phyloP scores from a whole-genome alignment of 1,140 invertebrate genomes.

The Pseudachorutes palmiensis region DNA sequence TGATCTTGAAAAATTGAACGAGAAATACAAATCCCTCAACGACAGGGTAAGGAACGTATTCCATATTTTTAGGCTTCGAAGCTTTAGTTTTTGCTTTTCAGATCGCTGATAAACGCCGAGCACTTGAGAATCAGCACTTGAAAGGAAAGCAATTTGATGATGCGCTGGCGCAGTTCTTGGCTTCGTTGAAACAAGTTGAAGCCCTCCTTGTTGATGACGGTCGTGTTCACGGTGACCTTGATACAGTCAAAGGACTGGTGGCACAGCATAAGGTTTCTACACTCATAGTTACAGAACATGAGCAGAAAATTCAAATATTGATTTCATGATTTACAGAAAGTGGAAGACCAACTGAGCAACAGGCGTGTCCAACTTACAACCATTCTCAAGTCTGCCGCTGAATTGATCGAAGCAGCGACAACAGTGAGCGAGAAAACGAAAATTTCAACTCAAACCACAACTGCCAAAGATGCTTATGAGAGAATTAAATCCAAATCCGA shows the following conservation, averaged over 20 bases:
- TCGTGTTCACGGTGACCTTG: conserved; percentile 86
- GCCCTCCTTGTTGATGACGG: conserved; percentile 65
- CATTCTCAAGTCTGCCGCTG: conserved; percentile 77
- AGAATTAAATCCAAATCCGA: conserved; percentile 66
- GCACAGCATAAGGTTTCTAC: conserved; percentile 90
- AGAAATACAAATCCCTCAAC: conserved; percentile 82
- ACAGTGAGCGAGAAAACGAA: conserved; percentile 62
- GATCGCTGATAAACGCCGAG: conserved; percentile 73
- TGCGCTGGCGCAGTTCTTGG: conserved; percentile 85
- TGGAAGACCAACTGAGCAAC: conserved; percentile 83
- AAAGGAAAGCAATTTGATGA: conserved; percentile 68
- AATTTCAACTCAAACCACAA: conserved; percentile 69
- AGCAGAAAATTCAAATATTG: conserved; percentile 1
- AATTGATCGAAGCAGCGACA: conserved; percentile 72
- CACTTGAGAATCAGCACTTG: conserved; percentile 51
- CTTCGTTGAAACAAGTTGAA: conserved; percentile 83
- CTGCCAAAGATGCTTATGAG: conserved; percentile 78
- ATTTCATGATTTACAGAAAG: conserved; percentile 50
- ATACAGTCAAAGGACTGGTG: conserved; percentile 85
- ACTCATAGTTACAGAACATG: too few relatives aligned
- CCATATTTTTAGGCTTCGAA: neutral
- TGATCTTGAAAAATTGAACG: conserved; percentile 81
- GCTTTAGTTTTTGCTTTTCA: conserved; percentile 41
- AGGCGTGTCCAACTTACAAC: conserved; percentile 79
- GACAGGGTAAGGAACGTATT: conserved; percentile 55